A percentile compares a stretch with the other conserved stretches of the same genome.
Evolutionary conservation across 2,113 vertebrate genomes (phyloP).

Genomic region (Bos taurus): DNA sequence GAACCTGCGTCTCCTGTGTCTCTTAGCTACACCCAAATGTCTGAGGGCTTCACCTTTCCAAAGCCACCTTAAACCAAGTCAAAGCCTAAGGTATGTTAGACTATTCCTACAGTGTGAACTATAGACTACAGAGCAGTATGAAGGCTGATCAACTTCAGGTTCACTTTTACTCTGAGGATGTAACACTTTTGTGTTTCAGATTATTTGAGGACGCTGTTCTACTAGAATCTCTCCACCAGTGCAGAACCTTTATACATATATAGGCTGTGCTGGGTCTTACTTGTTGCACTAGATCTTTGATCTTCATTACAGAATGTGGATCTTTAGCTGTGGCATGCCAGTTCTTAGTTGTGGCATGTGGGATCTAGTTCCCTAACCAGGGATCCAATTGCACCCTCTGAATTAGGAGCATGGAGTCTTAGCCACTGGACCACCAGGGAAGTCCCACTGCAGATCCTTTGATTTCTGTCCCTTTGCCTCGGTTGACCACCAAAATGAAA

Average conservation of each 20-base stretch:
- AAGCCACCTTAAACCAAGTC: not conserved
- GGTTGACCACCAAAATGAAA: not conserved
- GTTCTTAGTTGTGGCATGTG: not conserved
- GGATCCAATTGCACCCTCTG: not conserved
- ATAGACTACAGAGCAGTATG: no score
- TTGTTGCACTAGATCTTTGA: not conserved
- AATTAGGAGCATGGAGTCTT: not conserved
- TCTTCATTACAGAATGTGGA: not conserved
- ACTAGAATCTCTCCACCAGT: not conserved
- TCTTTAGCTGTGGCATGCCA: not conserved
- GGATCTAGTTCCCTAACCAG: not conserved
- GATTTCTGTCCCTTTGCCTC: not conserved
- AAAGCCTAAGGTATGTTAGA: not conserved
- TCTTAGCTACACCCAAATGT: not conserved
- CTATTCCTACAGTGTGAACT: not conserved
- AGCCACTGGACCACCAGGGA: not conserved
- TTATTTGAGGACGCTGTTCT: not conserved
- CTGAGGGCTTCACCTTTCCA: not conserved
- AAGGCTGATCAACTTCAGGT: not conserved
- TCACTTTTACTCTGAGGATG: not conserved
- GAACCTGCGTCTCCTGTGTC: accelerated
- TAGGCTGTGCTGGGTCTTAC: not conserved
- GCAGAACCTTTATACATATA: not conserved
- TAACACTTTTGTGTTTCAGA: not conserved
- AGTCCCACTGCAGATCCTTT: not conserved